These are phyloP conservation scores for Hemistola chrysoprasaria DNA, from an alignment of 2,888 invertebrate species.

Conservation along the genomic window DNA sequence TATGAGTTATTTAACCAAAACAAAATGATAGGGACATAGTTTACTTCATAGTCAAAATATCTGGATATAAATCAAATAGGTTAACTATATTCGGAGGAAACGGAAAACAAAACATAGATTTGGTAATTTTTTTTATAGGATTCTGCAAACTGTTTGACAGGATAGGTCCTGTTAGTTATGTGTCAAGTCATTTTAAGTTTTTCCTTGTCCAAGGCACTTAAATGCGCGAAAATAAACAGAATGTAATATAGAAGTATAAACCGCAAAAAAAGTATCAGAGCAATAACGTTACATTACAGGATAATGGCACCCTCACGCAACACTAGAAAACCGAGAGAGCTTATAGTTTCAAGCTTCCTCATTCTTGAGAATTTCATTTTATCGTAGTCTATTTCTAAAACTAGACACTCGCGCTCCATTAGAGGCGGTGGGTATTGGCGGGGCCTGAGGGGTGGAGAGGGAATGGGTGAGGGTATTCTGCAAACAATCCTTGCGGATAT, in stretches of 20 bases:
- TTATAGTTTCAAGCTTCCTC: conserved; percentile 26
- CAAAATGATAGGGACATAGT: no score
- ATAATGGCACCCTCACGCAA: conserved; percentile 24
- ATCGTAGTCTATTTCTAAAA: conserved; percentile 61
- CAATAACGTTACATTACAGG: conserved; percentile 19
- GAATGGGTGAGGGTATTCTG: conserved; percentile 48
- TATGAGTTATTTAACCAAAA: no score
- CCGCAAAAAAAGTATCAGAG: conserved; percentile 5
- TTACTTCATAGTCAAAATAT: no score
- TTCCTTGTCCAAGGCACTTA: no score
- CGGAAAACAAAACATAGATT: no score
- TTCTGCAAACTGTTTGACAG: no score
- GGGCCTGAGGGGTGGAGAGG: conserved; percentile 36
- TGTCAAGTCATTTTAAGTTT: no score
- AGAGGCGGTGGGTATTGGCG: conserved; percentile 45
- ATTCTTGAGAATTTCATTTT: conserved; percentile 33
- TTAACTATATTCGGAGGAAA: no score
- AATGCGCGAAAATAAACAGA: no score
- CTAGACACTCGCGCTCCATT: conserved; percentile 57
- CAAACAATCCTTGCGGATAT: conserved; percentile 80
- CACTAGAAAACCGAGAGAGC: conserved; percentile 15
- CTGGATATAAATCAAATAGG: no score
- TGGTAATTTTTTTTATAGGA: no score
- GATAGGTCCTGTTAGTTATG: no score
- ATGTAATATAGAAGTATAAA: conserved; percentile 9